Percentiles rank a stretch among this genome's conserved stretches.
These are phyloP conservation scores for Coronaproctus castanopsis DNA, from an alignment of 2,888 invertebrate species.

Conservation along the genomic window DNA sequence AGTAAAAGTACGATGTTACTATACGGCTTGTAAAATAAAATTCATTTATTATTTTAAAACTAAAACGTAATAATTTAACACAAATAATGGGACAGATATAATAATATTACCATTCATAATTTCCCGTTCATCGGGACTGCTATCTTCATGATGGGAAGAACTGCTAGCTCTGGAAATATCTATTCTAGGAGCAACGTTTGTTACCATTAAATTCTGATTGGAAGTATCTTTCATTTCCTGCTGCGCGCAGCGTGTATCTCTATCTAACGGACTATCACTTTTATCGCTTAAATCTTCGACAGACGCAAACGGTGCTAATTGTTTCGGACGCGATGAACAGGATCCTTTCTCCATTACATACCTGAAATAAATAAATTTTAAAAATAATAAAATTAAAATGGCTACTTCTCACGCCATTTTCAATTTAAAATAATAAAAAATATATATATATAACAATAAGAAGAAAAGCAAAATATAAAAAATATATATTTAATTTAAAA, in stretches of 20 bases:
- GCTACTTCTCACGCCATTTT: too few relatives aligned
- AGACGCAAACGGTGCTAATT: constrained; percentile 77
- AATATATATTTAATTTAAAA: too few relatives aligned
- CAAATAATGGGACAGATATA: background rate
- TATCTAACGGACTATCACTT: constrained; percentile 35
- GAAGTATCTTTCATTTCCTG: constrained; percentile 4
- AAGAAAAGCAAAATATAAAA: too few relatives aligned
- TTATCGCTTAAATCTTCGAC: constrained; percentile 78
- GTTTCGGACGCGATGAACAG: constrained; percentile 13
- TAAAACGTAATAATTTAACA: background rate
- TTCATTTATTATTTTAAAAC: too few relatives aligned
- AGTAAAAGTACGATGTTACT: too few relatives aligned
- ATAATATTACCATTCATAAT: background rate
- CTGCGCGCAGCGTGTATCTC: constrained; percentile 21
- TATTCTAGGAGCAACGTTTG: constrained; percentile 54
- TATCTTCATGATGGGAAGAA: constrained; percentile 64
- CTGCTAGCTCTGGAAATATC: constrained; percentile 77
- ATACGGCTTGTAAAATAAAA: too few relatives aligned
- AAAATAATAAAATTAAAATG: too few relatives aligned
- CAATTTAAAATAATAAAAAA: too few relatives aligned
- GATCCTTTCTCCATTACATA: constrained; percentile 42
- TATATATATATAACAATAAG: too few relatives aligned
- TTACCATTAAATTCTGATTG: constrained; percentile 33
- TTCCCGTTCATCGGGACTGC: constrained; percentile 47
- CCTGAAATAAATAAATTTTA: too few relatives aligned